phyloP scores from a whole-genome alignment of 1,140 invertebrate genomes.

The Asobara japonica region DNA sequence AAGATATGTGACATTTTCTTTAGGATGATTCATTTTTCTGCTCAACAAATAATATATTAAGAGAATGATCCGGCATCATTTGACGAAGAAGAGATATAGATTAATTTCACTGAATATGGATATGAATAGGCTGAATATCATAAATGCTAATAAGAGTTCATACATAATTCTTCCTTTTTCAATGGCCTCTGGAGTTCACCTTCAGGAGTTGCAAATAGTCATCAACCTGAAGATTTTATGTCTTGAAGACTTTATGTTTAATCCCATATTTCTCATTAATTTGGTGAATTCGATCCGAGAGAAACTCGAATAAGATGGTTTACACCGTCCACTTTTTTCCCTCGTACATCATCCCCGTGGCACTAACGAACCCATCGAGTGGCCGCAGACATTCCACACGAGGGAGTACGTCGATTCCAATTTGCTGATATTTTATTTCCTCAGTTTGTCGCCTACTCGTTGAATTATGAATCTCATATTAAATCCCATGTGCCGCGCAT shows the following conservation, averaged over 20 bases:
- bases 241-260: no score
- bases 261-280: background rate
- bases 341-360: background rate
- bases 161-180: background rate
- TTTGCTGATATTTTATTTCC: conserved; percentile 16
- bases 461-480: conserved; percentile 7
- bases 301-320: background rate
- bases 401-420: conserved; percentile 17
- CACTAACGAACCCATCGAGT: conserved; percentile 24
- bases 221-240: background rate
- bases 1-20: no score
- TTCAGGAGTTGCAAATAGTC: background rate
- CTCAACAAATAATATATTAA: no score
- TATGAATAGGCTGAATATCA: no score
- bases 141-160: no score
- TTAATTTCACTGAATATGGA: no score
- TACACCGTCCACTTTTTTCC: background rate
- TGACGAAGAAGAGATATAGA: no score
- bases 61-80: no score
- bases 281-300: background rate
- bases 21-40: no score
- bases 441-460: background rate
- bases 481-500: background rate
- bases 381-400: background rate
- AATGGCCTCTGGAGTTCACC: background rate